These are phyloP conservation scores for Semotilus atromaculatus DNA, from an alignment of 2,797 vertebrate genomes.

Conservation along the genomic window DNA sequence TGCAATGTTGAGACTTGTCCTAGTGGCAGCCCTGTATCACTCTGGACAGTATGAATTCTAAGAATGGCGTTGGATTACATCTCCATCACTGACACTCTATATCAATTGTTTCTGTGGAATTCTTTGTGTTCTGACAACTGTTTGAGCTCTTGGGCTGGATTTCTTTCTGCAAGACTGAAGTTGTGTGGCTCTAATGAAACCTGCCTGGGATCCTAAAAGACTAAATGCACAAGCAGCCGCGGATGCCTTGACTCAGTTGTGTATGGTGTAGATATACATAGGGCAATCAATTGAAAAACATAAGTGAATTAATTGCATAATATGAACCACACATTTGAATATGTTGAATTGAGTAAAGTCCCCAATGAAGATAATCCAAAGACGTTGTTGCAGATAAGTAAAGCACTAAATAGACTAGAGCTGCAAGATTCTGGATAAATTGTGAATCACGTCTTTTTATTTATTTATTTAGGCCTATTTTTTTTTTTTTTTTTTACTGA, in stretches of 20 bases:
- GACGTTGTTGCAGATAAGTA: background rate
- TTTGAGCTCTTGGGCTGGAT: constrained; percentile 78
- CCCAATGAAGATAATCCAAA: background rate
- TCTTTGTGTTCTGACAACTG: constrained; percentile 85
- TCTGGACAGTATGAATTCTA: constrained; percentile 83
- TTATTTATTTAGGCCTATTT: too few relatives aligned
- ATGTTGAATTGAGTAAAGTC: background rate
- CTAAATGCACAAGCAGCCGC: constrained; percentile 48
- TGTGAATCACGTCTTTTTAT: too few relatives aligned
- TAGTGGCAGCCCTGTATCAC: constrained; percentile 77
- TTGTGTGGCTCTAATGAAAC: constrained; percentile 70
- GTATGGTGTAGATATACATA: background rate
- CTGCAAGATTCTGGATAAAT: too few relatives aligned
- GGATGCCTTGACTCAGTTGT: background rate
- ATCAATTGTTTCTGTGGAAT: constrained; percentile 86
- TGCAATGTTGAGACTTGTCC: constrained; percentile 82
- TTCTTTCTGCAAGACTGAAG: constrained; percentile 72
- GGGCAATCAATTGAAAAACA: background rate
- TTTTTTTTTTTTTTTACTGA: too few relatives aligned
- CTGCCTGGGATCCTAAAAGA: constrained; percentile 74
- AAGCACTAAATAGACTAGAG: background rate
- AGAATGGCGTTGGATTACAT: constrained; percentile 88
- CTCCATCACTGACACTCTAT: constrained; percentile 82
- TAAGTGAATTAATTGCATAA: background rate
- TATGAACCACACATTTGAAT: background rate